Conservation (phyloP, 1,140 invertebrate genomes). For the Calliopsis andreniformis region DNA sequence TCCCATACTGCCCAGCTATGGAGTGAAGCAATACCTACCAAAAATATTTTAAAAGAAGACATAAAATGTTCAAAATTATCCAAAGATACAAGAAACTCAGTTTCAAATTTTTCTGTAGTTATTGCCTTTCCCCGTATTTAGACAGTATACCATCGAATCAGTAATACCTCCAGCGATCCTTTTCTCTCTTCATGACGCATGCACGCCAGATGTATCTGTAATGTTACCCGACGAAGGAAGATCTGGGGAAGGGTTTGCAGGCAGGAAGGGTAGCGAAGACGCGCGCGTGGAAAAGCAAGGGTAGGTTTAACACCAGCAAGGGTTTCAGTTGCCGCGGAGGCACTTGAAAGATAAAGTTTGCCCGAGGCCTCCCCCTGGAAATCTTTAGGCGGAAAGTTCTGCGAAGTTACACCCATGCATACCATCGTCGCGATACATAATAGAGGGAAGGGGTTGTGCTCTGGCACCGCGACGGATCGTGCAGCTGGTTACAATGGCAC, state of each 20-base stretch:
- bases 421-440: conserved; percentile 36
- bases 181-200: too few relatives aligned
- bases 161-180: too few relatives aligned
- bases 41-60: too few relatives aligned
- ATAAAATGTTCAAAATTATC: too few relatives aligned
- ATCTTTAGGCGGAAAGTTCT: conserved; percentile 58
- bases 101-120: too few relatives aligned
- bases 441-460: not conserved
- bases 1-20: too few relatives aligned
- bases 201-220: too few relatives aligned
- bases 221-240: not conserved
- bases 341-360: conserved; percentile 58
- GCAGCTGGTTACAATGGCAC: not conserved
- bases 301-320: conserved; percentile 29
- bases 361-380: conserved; percentile 53
- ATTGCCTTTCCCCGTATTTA: too few relatives aligned
- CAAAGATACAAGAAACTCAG: too few relatives aligned
- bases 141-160: too few relatives aligned
- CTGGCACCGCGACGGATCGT: not conserved
- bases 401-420: conserved; percentile 7
- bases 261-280: conserved; percentile 1
- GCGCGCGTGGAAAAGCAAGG: not conserved
- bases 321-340: conserved; percentile 23
- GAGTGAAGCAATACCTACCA: too few relatives aligned
- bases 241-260: not conserved